Evolutionary conservation across 2,888 invertebrate genomes (phyloP), one percentile per base, ranked within the genome.

Genomic region (Tribolium freemani): DNA sequence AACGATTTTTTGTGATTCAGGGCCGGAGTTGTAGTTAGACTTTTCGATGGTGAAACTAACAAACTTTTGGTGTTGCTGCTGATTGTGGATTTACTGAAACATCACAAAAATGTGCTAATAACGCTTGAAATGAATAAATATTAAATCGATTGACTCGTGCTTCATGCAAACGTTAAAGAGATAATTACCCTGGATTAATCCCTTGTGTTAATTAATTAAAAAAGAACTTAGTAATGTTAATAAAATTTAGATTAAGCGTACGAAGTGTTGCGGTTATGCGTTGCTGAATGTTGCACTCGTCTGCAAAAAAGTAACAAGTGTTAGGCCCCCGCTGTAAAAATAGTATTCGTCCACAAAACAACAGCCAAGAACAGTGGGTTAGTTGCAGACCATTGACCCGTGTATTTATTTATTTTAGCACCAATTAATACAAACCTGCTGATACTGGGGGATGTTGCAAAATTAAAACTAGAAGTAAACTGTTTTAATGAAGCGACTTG

Each of bases 401-500:
- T 44, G n/a, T n/a, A n/a, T n/a, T 30, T 58, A 58, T 20, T 6
- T n/a, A 9, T 1, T 9, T 26, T 10, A 9, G 1, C 21, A 30
- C 54, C 54, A 11, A n/a, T n/a, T n/a, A 21, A 76, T 84, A 84
- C 86, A 80, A 85, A 87, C 87, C 88, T 87, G 83, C 83, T 83
- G 74, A 84, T 80, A 74, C 84, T 80, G 74, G 87, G 84, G 80
- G 85, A 86, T 84, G 87, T 84, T 81, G 88, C 85, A 86, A 89
- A 89, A 87, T 88, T 88, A 88, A 89, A 88, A 82, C 85, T 86
- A 79, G 88, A 86, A 67, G 85, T 86, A 81, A 89, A 86, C 78
- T 87, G 88, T 87, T 88, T 88, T 83, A 89, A 84, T 74, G 88
- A 87, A 78, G 88, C 86, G 78, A 89, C 89, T 86, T 89, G 89